Evolutionary conservation across 2,888 invertebrate species (phyloP), one percentile per base, ranked within the genome.

Genomic region (Mythimna vitellina): DNA sequence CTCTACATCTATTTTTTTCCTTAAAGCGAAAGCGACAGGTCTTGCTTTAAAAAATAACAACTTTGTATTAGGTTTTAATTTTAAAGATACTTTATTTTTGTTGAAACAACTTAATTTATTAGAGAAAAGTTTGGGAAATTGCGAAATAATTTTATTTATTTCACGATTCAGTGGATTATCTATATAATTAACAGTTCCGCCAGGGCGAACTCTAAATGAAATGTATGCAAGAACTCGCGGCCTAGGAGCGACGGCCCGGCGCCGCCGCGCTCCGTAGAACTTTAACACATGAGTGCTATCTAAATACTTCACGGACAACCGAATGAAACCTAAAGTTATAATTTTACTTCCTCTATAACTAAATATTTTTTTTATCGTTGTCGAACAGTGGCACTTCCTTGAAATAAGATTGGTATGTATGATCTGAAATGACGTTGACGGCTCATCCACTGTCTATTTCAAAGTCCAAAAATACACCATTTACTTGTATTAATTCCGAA

Each of bases 31-130:
- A 32, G 60, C 38, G n/a, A 38, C 35, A 2, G 60, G 60, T 5
- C 22, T n/a, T 22, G 38, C 60, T 60, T 60, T 60, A 60, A 60
- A 60, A 60, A 60, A 60, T 32, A 7, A 8, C 6, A 32, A 32
- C 32, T 57, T 57, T 32, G 32, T 3, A 32, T 57, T 32, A 20
- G 57, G 57, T 57, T 57, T 57, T 20, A 57, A 57, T 17, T 57
- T 57, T 32, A 57, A 57, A 17, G 57, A 57, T 35, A 35, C 35
- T 4, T 58, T 10, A 10, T 1, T n/a, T 7, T 32, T 32, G 32
- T 32, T 32, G 0, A 32, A 32, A 32, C 32, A 32, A 32, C 32
- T 7, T 32, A 32, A 32, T 32, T 32, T 32, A 8, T 32, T 32
- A 32, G 32, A 32, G 32, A 32, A 32, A 8, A 32, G 32, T 32